Base-by-base conservation (phyloP, 2,888 invertebrate species). In the Hylaea fasciaria region DNA sequence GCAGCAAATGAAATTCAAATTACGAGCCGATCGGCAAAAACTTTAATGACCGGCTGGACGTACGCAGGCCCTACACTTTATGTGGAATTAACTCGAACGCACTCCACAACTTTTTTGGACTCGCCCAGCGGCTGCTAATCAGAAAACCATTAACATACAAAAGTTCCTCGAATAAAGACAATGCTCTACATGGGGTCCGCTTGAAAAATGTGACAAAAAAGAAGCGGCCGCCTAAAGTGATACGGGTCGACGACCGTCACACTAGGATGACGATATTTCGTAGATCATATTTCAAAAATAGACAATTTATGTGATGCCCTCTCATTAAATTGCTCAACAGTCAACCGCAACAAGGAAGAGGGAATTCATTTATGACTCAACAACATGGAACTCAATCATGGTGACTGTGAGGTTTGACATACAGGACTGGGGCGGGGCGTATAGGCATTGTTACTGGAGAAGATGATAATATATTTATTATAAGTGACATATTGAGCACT, bases 101-200 rank as follows among this genome's bases (percentile, higher is more conserved):
- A 52, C 56, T n/a, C 37, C 45, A 61, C 61, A 39, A 61, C 56
- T 56, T 61, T 61, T 60, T 61, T 48, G 52, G 43, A 46, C 47
- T 13, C 39, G 46, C 43, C 45, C 56, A 47, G 29, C 51, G 28
- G 28, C 53, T 39, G 50, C 57, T 57, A 62, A 62, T 62, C 57
- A 62, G 62, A 62, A 62, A 57, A 40, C 50, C 62, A 62, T 62
- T 57, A 57, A 57, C 57, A 57, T 62, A 62, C 61, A 61, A 59
- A 59, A 51, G 56, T 50, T 50, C 43, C 32, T 32, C 22, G 53
- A 57, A 62, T 49, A 53, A 62, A 50, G 57, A 53, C 49, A 41
- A 57, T 53, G 43, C 49, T 50, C 54, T 28, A 32, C 17, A 32
- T 22, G 17, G 43, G 45, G 56, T 60, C 53, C 52, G 58, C 28